Percentiles rank a stretch among this genome's conserved stretches.
Conservation (phyloP, 2,113 vertebrate species). For the Murina feae region DNA sequence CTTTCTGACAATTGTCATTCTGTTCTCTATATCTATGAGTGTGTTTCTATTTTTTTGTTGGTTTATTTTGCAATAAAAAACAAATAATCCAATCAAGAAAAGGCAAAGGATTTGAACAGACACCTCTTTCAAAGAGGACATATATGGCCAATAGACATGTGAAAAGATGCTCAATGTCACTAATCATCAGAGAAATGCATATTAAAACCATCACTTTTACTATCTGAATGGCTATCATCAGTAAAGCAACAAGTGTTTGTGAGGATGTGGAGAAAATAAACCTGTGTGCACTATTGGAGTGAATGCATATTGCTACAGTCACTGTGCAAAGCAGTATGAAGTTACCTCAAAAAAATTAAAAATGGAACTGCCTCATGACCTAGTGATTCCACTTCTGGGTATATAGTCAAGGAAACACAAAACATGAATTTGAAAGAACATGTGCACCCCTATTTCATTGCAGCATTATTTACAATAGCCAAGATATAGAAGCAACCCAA, state of each 20-base stretch:
- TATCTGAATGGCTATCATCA: not conserved
- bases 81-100: not conserved
- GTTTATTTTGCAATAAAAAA: not conserved
- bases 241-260: not conserved
- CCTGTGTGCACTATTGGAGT: not conserved
- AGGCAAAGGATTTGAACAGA: not conserved
- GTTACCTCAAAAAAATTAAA: not conserved
- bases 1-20: not conserved
- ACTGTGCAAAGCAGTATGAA: not conserved
- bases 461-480: not conserved
- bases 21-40: not conserved
- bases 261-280: not conserved
- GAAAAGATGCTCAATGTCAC: not conserved
- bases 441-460: not conserved
- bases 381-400: not conserved
- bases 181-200: not conserved
- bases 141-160: not conserved
- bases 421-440: not conserved
- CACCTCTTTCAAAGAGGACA: not conserved
- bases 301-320: not conserved
- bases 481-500: not conserved
- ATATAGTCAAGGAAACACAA: not conserved
- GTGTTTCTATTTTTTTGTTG: not conserved
- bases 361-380: not conserved
- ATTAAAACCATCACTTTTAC: not conserved